Evolutionary conservation across 2,888 invertebrate genomes (phyloP).

Genomic region (Diplolepis rosae): DNA sequence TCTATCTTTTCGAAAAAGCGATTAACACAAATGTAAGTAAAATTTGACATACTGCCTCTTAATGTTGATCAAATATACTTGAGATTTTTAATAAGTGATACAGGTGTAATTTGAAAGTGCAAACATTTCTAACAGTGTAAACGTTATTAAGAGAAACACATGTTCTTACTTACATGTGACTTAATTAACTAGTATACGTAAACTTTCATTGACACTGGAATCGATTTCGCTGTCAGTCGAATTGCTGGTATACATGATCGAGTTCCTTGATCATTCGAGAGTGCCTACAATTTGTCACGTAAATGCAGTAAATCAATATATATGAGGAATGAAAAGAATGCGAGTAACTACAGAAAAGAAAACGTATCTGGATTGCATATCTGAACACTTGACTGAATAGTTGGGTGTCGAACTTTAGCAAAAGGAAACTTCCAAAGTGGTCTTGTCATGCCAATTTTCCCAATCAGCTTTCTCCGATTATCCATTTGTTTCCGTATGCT

Average conservation of each 20-base stretch:
- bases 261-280: conserved; percentile 1
- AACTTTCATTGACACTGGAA: conserved; percentile 2
- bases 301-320: background rate
- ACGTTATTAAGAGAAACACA: background rate
- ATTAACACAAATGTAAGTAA: no score
- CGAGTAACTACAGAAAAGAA: conserved; percentile 2
- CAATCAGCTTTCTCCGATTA: conserved; percentile 49
- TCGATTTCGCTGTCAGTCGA: conserved; percentile 4
- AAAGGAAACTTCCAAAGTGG: conserved; percentile 14
- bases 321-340: conserved; percentile 13
- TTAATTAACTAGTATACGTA: conserved; percentile 2
- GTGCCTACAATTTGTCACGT: conserved; percentile 18
- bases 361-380: background rate
- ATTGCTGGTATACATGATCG: background rate
- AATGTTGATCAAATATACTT: no score
- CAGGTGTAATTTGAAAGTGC: no score
- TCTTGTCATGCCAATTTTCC: conserved; percentile 40
- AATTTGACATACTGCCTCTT: no score
- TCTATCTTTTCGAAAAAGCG: no score
- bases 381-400: background rate
- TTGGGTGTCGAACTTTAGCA: conserved; percentile 16
- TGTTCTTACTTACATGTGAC: background rate
- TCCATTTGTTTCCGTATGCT: conserved; percentile 25
- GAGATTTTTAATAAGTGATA: no score
- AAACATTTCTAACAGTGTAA: no score